Evolutionary conservation across 2,888 invertebrate genomes (phyloP).

Genomic region (Phytoseiulus persimilis): DNA sequence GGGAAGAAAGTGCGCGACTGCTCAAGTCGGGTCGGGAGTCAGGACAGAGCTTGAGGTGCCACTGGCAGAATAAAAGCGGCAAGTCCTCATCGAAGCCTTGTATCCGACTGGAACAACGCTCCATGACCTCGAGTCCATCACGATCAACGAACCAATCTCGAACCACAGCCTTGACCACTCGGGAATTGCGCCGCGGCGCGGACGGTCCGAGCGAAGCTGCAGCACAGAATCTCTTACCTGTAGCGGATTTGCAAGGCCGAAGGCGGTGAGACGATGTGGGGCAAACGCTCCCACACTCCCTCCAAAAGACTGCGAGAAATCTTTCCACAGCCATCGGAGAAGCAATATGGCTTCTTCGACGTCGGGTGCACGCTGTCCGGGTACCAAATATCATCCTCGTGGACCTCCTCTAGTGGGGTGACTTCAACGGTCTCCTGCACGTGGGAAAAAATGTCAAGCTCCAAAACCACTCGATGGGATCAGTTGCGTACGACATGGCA

Average conservation of each 20-base stretch:
- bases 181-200: too few relatives aligned
- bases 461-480: neutral
- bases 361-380: constrained; percentile 17
- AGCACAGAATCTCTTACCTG: constrained; percentile 6
- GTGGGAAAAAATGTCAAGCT: neutral
- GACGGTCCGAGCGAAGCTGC: neutral
- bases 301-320: constrained; percentile 38
- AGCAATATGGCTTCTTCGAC: constrained; percentile 39
- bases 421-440: constrained; percentile 28
- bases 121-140: too few relatives aligned
- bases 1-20: too few relatives aligned
- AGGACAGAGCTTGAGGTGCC: too few relatives aligned
- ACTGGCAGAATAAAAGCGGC: too few relatives aligned
- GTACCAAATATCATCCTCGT: constrained; percentile 30
- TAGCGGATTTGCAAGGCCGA: constrained; percentile 40
- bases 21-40: too few relatives aligned
- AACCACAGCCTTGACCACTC: too few relatives aligned
- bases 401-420: constrained; percentile 18
- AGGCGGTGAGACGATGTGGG: neutral
- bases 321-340: constrained; percentile 41
- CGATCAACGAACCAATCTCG: too few relatives aligned
- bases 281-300: constrained; percentile 28
- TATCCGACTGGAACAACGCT: too few relatives aligned
- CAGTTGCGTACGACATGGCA: too few relatives aligned
- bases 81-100: too few relatives aligned